Evolutionary conservation across 1,140 invertebrate species (phyloP).

Genomic region (Diuraphis noxia): DNA sequence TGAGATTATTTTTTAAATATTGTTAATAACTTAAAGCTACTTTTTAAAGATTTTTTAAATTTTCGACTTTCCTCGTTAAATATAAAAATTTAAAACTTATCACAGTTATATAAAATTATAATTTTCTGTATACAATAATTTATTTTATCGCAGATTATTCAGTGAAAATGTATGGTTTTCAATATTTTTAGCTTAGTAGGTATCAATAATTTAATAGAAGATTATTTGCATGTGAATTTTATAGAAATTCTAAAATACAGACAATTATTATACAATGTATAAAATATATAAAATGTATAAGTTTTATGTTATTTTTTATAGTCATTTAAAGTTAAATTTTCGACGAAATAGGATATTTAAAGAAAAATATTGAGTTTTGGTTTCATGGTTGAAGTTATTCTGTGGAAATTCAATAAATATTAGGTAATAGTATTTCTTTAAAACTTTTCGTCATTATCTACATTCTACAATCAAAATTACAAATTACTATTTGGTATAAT

Average conservation of each 20-base stretch:
- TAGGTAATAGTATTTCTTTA: not conserved
- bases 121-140: not conserved
- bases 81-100: not conserved
- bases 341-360: not conserved
- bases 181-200: not conserved
- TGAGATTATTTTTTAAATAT: not conserved
- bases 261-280: not conserved
- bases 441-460: not conserved
- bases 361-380: not conserved
- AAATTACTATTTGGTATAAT: not conserved
- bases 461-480: no score
- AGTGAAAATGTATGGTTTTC: not conserved
- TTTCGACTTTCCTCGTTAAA: not conserved
- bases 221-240: not conserved
- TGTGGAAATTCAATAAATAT: not conserved
- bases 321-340: not conserved
- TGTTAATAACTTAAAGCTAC: not conserved
- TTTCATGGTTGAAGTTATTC: not conserved
- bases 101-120: not conserved
- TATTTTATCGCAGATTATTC: not conserved
- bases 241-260: not conserved
- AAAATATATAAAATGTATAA: no score
- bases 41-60: not conserved
- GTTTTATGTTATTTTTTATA: not conserved
- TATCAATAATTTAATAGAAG: not conserved